A percentile compares a stretch with the other conserved stretches of the same genome.
These are phyloP conservation scores for Neomorphus geoffroyi DNA, from an alignment of 2,797 vertebrate species.

Conservation along the genomic window DNA sequence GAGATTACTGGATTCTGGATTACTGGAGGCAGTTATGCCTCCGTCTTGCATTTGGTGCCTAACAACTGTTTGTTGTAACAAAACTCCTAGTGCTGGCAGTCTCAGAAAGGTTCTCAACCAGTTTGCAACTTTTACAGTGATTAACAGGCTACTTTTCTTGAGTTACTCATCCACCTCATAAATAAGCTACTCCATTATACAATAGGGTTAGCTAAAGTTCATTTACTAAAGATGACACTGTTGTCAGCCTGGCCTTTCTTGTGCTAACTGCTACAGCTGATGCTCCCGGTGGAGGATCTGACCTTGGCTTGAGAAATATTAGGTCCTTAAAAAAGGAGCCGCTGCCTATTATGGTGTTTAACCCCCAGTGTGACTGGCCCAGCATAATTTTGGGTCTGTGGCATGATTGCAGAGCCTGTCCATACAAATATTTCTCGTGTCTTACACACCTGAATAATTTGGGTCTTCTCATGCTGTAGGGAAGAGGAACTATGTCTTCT, in stretches of 20 bases:
- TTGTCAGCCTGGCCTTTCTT: background rate
- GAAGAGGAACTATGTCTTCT: background rate
- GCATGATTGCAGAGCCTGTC: background rate
- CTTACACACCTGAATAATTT: background rate
- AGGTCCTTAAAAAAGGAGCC: background rate
- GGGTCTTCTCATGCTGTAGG: background rate
- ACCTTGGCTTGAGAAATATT: background rate
- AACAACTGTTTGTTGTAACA: background rate
- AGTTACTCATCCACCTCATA: background rate
- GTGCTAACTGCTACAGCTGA: background rate
- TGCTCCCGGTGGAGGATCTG: background rate
- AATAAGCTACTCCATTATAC: background rate
- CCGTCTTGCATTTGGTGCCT: background rate
- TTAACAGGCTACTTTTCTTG: background rate
- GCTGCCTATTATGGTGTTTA: background rate
- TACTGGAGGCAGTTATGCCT: background rate
- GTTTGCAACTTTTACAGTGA: background rate
- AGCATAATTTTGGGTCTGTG: background rate
- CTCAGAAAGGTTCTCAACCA: background rate
- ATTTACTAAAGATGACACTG: background rate
- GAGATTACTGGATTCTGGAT: background rate
- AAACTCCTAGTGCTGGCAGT: background rate
- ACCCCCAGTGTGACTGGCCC: background rate
- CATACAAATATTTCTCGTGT: background rate
- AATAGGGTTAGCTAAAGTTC: background rate